Conservation (phyloP, 1,140 invertebrate genomes). For the Pseudomyrmex pallidus region DNA sequence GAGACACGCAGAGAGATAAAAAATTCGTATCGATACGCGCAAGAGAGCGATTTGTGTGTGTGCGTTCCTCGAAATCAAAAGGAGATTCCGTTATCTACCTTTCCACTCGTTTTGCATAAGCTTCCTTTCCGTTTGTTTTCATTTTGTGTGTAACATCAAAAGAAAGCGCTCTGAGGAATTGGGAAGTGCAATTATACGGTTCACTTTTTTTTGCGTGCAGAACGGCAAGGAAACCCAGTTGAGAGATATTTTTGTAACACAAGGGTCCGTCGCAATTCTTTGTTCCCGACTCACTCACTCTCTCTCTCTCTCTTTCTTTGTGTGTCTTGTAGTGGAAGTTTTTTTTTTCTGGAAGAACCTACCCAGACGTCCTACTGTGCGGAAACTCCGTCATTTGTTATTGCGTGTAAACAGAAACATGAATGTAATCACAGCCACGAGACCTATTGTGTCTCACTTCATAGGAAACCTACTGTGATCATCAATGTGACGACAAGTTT, state of each 20-base stretch:
- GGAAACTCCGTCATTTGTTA: no score
- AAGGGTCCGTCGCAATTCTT: background rate
- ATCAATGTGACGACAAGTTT: no score
- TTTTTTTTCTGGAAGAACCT: no score
- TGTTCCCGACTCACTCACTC: no score
- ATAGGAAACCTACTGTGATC: no score
- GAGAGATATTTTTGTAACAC: slow-evolving; percentile 33
- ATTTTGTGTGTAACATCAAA: background rate
- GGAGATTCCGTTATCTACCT: background rate
- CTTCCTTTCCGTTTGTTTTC: background rate
- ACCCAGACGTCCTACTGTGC: no score
- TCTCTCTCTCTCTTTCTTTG: no score
- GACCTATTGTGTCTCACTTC: no score
- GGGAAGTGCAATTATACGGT: background rate
- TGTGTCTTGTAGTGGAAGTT: no score
- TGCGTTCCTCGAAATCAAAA: background rate
- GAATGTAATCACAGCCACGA: no score
- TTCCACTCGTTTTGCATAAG: background rate
- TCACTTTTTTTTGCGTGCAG: background rate
- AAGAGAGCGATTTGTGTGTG: background rate
- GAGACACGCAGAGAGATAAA: background rate
- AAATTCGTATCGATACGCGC: no score
- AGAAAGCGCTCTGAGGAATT: slow-evolving; percentile 2
- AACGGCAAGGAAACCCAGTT: background rate
- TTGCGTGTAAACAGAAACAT: no score